A percentile compares a stretch with the other conserved stretches of the same genome.
Conservation (phyloP, 2,888 invertebrate genomes). For the Rhamnusium bicolor region DNA sequence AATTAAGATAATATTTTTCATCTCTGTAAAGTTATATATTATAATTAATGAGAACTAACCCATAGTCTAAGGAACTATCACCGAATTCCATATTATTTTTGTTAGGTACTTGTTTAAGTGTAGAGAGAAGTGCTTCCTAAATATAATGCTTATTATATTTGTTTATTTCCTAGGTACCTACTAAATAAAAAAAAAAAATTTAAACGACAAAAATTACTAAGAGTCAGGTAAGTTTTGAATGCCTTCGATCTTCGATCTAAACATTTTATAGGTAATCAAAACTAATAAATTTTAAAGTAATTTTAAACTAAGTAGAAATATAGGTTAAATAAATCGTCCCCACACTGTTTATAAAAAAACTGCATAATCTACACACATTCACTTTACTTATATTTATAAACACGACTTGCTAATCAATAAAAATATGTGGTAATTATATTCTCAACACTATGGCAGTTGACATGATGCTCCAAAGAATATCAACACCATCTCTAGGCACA, state of each 20-base stretch:
- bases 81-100: background rate
- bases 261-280: no score
- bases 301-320: no score
- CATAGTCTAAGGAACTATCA: constrained; percentile 5
- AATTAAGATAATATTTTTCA: background rate
- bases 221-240: no score
- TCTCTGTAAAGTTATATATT: background rate
- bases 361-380: background rate
- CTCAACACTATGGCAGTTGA: background rate
- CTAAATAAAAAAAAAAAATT: background rate
- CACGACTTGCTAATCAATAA: no score
- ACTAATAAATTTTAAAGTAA: background rate
- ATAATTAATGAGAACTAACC: constrained; percentile 7
- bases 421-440: background rate
- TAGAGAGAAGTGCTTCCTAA: no score
- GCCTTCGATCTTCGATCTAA: no score
- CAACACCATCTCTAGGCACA: background rate
- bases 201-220: no score
- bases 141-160: background rate
- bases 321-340: no score
- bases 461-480: background rate
- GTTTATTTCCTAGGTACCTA: background rate
- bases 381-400: no score
- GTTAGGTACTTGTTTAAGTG: no score
- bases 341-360: no score